A percentile compares a stretch with the other conserved stretches of the same genome.
Evolutionary conservation across 1,140 invertebrate species (phyloP).

Genomic region (Atta colombica): DNA sequence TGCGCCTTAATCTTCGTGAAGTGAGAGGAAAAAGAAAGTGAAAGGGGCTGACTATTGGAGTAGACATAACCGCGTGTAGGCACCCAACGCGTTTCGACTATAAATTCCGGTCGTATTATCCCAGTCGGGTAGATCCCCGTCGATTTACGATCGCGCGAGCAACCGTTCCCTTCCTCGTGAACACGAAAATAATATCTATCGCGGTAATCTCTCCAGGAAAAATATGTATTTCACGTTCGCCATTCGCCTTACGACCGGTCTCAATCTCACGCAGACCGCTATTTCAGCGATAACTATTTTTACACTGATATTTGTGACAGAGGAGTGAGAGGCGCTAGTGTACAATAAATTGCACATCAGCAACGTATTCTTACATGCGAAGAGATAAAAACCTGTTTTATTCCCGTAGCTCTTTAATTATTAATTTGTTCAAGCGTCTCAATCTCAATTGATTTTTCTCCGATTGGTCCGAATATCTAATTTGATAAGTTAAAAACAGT

Average conservation of each 20-base stretch:
- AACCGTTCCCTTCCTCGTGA: conserved; percentile 21
- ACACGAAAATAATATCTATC: conserved; percentile 57
- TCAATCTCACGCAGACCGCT: neutral
- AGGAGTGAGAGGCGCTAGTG: neutral
- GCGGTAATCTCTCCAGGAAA: conserved; percentile 35
- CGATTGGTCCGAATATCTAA: neutral
- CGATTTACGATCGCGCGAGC: conserved; percentile 24
- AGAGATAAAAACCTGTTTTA: neutral
- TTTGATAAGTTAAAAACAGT: neutral
- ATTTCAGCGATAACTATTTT: conserved; percentile 13
- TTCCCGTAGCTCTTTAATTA: neutral
- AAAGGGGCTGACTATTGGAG: conserved; percentile 38
- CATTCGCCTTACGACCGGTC: conserved; percentile 10
- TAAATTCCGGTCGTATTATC: conserved; percentile 58
- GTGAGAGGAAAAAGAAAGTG: conserved; percentile 51
- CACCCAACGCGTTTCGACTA: conserved; percentile 46
- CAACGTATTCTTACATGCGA: neutral
- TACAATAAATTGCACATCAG: conserved; percentile 20
- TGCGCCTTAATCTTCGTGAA: conserved; percentile 18
- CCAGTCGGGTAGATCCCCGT: conserved; percentile 34
- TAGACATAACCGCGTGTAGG: conserved; percentile 36
- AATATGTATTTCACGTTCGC: conserved; percentile 38
- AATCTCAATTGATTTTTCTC: neutral
- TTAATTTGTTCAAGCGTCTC: neutral
- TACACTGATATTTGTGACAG: neutral